Evolutionary conservation across 2,113 vertebrate genomes (phyloP).

Genomic region (Hyla sarda): DNA sequence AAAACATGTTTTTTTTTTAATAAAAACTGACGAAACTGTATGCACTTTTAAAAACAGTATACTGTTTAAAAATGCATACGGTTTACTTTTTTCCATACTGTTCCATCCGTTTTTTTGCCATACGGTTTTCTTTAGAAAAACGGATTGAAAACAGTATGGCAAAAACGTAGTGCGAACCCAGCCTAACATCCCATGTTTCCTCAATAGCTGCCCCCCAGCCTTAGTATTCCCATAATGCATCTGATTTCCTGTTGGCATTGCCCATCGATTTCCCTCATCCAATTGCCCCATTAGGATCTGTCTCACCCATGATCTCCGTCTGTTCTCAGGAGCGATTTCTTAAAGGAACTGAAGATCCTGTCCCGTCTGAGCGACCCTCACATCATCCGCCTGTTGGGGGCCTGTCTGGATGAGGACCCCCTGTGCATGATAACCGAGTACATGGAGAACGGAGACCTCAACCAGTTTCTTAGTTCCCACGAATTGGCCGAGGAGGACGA

Average conservation of each 20-base stretch:
- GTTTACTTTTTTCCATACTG: too few relatives aligned
- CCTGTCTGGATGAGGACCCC: slow-evolving; percentile 88
- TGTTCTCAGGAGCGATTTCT: slow-evolving; percentile 82
- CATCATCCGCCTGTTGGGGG: slow-evolving; percentile 91
- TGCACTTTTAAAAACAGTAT: too few relatives aligned
- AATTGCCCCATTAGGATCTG: background rate
- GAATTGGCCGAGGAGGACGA: slow-evolving; percentile 75
- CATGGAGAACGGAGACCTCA: slow-evolving; percentile 93
- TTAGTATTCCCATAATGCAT: too few relatives aligned
- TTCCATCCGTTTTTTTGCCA: too few relatives aligned
- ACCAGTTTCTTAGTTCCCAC: slow-evolving; percentile 88
- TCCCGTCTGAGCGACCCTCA: slow-evolving; percentile 90
- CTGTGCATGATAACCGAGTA: slow-evolving; percentile 94
- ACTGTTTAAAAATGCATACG: too few relatives aligned
- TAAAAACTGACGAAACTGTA: too few relatives aligned
- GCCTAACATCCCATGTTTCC: too few relatives aligned
- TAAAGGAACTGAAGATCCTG: slow-evolving; percentile 93
- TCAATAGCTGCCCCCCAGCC: too few relatives aligned
- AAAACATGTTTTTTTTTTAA: too few relatives aligned
- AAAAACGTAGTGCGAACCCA: too few relatives aligned
- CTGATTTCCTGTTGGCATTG: background rate
- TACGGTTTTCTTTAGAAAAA: too few relatives aligned
- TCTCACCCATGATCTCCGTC: background rate
- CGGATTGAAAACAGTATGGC: too few relatives aligned
- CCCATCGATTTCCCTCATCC: background rate